phyloP scores from a whole-genome alignment of 2,888 invertebrate species.

The Anagyrus pseudococci region DNA sequence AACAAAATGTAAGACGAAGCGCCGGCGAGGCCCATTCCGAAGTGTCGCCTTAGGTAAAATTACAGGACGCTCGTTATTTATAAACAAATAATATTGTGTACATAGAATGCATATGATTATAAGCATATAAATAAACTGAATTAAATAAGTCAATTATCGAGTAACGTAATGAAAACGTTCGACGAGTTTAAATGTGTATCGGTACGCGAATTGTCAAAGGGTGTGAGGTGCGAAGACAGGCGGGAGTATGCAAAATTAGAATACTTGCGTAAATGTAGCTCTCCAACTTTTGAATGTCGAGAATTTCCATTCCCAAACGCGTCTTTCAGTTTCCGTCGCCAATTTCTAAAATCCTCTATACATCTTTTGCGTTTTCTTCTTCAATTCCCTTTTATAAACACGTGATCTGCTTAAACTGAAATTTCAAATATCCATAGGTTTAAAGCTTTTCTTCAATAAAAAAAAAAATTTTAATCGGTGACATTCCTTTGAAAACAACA shows the following conservation, averaged over 20 bases:
- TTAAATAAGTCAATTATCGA: slow-evolving; percentile 41
- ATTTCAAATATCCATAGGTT: background rate
- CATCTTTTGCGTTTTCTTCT: no score
- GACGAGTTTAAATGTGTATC: slow-evolving; percentile 3
- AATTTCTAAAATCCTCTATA: no score
- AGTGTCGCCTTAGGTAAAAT: slow-evolving; percentile 39
- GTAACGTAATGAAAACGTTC: slow-evolving; percentile 16
- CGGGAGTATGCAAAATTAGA: slow-evolving; percentile 5
- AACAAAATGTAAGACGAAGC: slow-evolving; percentile 11
- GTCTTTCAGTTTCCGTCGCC: no score
- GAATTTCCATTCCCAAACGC: no score
- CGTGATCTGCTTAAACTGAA: background rate
- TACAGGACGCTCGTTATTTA: slow-evolving; percentile 37
- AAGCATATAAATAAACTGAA: slow-evolving; percentile 36
- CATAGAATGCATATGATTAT: slow-evolving; percentile 28
- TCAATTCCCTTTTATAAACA: background rate
- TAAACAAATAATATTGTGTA: slow-evolving; percentile 33
- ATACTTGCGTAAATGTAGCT: slow-evolving; percentile 1
- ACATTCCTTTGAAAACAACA: background rate
- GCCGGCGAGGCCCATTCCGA: slow-evolving; percentile 32
- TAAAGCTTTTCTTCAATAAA: background rate
- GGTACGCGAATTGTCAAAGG: background rate
- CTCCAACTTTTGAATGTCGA: no score
- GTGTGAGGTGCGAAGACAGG: background rate
- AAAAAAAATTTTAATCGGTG: slow-evolving; percentile 5